These are phyloP conservation scores for Sus scrofa DNA, from an alignment of 2,113 vertebrate genomes.

Conservation along the genomic window DNA sequence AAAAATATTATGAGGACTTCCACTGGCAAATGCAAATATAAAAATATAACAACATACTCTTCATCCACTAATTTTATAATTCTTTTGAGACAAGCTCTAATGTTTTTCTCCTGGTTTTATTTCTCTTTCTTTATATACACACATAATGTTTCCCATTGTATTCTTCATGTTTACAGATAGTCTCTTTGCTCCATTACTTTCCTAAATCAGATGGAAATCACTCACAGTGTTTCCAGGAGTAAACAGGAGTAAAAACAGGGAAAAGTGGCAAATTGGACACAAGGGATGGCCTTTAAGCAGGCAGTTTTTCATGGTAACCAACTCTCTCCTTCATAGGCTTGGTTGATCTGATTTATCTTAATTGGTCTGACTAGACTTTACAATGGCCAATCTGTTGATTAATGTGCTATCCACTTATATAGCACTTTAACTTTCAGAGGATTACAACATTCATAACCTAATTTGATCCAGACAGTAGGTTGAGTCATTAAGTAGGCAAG, in stretches of 20 bases:
- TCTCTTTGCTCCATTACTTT: slow-evolving; percentile 80
- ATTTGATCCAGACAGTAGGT: not conserved
- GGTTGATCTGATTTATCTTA: not conserved
- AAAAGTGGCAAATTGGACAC: slow-evolving; percentile 63
- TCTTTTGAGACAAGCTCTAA: slow-evolving; percentile 82
- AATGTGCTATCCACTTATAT: not conserved
- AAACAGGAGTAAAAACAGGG: slow-evolving; percentile 59
- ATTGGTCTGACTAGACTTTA: not conserved
- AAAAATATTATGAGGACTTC: slow-evolving; percentile 80
- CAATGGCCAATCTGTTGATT: not conserved
- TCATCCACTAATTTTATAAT: slow-evolving; percentile 84
- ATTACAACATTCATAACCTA: not conserved
- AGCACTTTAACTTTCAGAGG: not conserved
- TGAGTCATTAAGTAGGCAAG: not conserved
- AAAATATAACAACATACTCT: slow-evolving; percentile 77
- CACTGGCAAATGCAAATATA: slow-evolving; percentile 79
- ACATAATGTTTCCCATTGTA: slow-evolving; percentile 76
- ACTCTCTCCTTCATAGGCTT: slow-evolving; percentile 7
- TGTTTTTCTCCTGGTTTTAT: slow-evolving; percentile 73
- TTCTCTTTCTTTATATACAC: slow-evolving; percentile 79
- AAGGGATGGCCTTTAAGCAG: not conserved
- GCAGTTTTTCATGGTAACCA: slow-evolving; percentile 20
- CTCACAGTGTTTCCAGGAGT: slow-evolving; percentile 70
- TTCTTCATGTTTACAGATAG: slow-evolving; percentile 83
- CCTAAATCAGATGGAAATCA: slow-evolving; percentile 82